Evolutionary conservation across 2,888 invertebrate species (phyloP).

Genomic region (Drosophila formosana): DNA sequence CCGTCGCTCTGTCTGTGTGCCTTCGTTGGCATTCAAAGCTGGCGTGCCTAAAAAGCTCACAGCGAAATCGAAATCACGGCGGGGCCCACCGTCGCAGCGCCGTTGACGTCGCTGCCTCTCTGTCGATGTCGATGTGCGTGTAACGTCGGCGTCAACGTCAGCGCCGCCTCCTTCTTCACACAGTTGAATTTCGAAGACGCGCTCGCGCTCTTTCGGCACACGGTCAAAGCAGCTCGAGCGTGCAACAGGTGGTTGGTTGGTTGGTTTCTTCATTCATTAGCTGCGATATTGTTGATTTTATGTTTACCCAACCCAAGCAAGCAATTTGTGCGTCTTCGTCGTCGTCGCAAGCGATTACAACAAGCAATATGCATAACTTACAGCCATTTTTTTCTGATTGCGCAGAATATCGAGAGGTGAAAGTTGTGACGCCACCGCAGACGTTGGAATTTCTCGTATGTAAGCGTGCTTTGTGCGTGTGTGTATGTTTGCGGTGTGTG

Average conservation of each 20-base stretch:
- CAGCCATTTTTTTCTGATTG: constrained; percentile 58
- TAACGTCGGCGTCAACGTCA: background rate
- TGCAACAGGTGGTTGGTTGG: constrained; percentile 66
- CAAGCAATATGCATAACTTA: constrained; percentile 51
- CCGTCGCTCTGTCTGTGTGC: constrained; percentile 30
- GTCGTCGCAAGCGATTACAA: constrained; percentile 22
- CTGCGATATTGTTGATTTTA: constrained; percentile 50
- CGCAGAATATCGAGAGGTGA: constrained; percentile 74
- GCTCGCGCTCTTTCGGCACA: constrained; percentile 55
- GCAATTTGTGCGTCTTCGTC: constrained; percentile 51
- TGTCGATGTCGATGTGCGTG: constrained; percentile 2
- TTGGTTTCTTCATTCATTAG: constrained; percentile 21
- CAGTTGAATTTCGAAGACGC: constrained; percentile 16
- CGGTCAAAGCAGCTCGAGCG: constrained; percentile 71
- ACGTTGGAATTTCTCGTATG: constrained; percentile 17
- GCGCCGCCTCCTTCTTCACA: constrained; percentile 5
- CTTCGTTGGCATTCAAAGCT: constrained; percentile 44
- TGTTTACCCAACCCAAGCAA: constrained; percentile 40
- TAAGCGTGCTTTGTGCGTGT: background rate
- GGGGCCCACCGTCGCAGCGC: constrained; percentile 36
- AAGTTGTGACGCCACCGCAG: constrained; percentile 58
- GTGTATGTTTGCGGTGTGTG: background rate
- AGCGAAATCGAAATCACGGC: constrained; percentile 60
- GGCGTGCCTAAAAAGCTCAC: constrained; percentile 53
- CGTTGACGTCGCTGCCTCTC: constrained; percentile 22